Evolutionary conservation across 2,888 invertebrate species (phyloP).

Genomic region (Noctua comes): DNA sequence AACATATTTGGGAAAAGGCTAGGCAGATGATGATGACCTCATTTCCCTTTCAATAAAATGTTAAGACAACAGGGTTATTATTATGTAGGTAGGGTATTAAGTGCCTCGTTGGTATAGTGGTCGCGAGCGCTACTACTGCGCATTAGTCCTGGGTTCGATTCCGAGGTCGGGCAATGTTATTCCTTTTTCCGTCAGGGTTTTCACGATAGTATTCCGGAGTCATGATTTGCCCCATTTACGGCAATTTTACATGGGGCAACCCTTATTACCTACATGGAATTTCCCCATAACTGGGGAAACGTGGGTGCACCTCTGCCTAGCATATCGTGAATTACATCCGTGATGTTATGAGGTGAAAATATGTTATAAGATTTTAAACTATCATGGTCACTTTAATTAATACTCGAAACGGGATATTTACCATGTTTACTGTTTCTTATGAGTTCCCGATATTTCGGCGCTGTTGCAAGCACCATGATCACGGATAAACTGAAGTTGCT

Average conservation of each 20-base stretch:
- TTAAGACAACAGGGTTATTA: not conserved
- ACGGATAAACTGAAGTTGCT: no score
- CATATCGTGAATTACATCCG: not conserved
- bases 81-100: not conserved
- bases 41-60: slow-evolving; percentile 15
- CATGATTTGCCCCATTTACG: not conserved
- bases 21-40: no score
- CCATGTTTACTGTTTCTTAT: no score
- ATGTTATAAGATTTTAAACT: no score
- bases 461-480: no score
- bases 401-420: no score
- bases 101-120: not conserved
- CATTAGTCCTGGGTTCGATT: not conserved
- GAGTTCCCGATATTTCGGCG: no score
- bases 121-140: not conserved
- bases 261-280: not conserved
- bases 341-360: not conserved
- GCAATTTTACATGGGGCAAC: not conserved
- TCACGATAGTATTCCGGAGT: not conserved
- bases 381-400: no score
- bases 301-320: not conserved
- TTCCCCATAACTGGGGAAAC: not conserved
- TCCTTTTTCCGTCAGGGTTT: not conserved
- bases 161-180: not conserved
- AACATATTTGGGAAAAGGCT: no score